Evolutionary conservation across 2,113 vertebrate species (phyloP).

Genomic region (Neodon shergylaensis): DNA sequence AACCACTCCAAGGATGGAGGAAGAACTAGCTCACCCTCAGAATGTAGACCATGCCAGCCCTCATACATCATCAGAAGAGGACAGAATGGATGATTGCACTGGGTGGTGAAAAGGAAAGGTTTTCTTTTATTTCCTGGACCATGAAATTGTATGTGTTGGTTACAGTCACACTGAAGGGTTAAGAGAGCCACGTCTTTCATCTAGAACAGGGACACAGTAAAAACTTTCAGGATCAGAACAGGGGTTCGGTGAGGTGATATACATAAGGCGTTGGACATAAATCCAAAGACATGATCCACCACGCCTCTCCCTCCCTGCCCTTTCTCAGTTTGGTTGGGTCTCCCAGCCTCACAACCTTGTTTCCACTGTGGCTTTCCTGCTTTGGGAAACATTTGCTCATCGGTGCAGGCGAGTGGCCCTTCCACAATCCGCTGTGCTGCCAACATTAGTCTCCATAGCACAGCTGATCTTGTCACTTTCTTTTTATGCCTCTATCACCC

Average conservation of each 20-base stretch:
- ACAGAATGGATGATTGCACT: neutral
- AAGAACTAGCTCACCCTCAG: neutral
- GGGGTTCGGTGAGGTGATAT: neutral
- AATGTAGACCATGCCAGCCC: neutral
- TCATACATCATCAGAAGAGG: neutral
- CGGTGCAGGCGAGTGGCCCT: neutral
- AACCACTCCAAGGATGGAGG: neutral
- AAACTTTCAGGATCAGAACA: neutral
- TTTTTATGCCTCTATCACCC: neutral
- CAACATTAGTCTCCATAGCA: neutral
- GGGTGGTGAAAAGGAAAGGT: neutral
- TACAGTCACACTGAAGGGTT: conserved; percentile 22
- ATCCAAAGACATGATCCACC: neutral
- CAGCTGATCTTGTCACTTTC: neutral
- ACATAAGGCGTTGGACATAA: neutral
- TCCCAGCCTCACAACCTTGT: neutral
- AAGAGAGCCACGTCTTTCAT: neutral
- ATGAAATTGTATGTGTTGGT: neutral
- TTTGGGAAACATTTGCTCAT: neutral
- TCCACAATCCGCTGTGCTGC: neutral
- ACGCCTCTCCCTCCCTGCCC: neutral
- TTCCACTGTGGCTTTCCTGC: too few relatives aligned
- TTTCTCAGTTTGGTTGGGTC: neutral
- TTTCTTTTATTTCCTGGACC: neutral
- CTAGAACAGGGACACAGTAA: neutral